A percentile compares a stretch with the other conserved stretches of the same genome.
Conservation (phyloP, 1,140 invertebrate genomes). For the Venturia canescens region DNA sequence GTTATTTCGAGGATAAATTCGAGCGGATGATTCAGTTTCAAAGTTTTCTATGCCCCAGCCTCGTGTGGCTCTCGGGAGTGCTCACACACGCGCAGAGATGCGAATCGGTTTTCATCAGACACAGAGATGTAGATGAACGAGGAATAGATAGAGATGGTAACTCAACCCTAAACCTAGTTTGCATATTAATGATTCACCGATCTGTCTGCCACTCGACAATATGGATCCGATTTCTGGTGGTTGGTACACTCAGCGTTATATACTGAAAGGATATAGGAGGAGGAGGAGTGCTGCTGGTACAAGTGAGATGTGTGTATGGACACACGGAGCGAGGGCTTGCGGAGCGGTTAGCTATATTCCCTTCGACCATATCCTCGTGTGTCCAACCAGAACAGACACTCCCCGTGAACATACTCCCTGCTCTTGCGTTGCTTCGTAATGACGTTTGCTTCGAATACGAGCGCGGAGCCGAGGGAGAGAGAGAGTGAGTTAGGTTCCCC, state of each 20-base stretch:
- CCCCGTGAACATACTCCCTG: constrained; percentile 3
- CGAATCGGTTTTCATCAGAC: constrained; percentile 36
- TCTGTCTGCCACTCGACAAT: constrained; percentile 47
- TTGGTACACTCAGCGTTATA: constrained; percentile 1
- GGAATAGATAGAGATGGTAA: constrained; percentile 11
- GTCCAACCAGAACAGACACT: constrained; percentile 12
- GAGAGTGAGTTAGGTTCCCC: not conserved
- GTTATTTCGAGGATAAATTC: too few relatives aligned
- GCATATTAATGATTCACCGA: constrained; percentile 57
- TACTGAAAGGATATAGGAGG: not conserved
- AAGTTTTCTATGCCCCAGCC: too few relatives aligned
- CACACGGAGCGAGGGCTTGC: not conserved
- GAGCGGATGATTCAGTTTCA: too few relatives aligned
- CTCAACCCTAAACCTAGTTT: constrained; percentile 51
- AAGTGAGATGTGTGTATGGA: constrained; percentile 1
- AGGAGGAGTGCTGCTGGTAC: too few relatives aligned
- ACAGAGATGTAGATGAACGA: constrained; percentile 15
- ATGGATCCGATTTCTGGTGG: constrained; percentile 34
- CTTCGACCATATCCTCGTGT: not conserved
- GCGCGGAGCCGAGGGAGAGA: too few relatives aligned
- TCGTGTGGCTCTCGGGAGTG: too few relatives aligned
- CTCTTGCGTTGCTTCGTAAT: constrained; percentile 40
- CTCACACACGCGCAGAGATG: not conserved
- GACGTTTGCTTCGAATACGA: constrained; percentile 41
- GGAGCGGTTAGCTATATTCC: not conserved